Conservation (phyloP, 2,797 vertebrate species). For the Cottoperca gobio region DNA sequence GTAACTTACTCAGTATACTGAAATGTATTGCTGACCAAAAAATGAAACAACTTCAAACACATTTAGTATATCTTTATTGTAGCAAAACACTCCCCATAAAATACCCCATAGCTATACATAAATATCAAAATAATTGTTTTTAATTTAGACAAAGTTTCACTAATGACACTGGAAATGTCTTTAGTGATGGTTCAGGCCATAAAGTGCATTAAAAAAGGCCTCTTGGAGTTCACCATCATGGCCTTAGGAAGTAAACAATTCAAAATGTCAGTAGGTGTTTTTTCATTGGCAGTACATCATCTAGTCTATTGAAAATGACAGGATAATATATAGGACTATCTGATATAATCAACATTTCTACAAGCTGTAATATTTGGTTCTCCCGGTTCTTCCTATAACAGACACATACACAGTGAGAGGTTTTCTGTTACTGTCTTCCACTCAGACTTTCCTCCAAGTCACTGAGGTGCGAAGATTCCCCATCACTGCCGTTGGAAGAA, state of each 20-base stretch:
- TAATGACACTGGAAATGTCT: conserved; percentile 45
- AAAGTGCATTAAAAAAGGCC: conserved; percentile 83
- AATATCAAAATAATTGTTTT: conserved; percentile 80
- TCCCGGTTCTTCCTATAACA: neutral
- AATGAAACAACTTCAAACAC: conserved; percentile 28
- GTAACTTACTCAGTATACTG: neutral
- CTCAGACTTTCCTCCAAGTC: conserved; percentile 81
- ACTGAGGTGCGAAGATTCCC: conserved; percentile 85
- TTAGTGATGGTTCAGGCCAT: conserved; percentile 62
- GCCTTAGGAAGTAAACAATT: conserved; percentile 18
- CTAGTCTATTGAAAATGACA: conserved; percentile 40
- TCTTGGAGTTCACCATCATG: conserved; percentile 29
- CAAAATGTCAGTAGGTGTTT: neutral
- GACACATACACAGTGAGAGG: conserved; percentile 5
- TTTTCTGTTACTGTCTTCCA: conserved; percentile 64
- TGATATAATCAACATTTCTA: conserved; percentile 17
- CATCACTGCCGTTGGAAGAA: conserved; percentile 82
- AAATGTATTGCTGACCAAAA: neutral
- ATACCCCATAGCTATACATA: conserved; percentile 72
- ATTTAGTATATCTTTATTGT: conserved; percentile 73
- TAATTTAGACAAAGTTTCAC: conserved; percentile 60
- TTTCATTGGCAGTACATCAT: conserved; percentile 48
- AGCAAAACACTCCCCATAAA: conserved; percentile 69
- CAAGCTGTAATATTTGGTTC: conserved; percentile 26
- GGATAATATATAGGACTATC: conserved; percentile 3